These are phyloP conservation scores for Anaspis maculata DNA, from an alignment of 2,888 invertebrate species.

Conservation along the genomic window DNA sequence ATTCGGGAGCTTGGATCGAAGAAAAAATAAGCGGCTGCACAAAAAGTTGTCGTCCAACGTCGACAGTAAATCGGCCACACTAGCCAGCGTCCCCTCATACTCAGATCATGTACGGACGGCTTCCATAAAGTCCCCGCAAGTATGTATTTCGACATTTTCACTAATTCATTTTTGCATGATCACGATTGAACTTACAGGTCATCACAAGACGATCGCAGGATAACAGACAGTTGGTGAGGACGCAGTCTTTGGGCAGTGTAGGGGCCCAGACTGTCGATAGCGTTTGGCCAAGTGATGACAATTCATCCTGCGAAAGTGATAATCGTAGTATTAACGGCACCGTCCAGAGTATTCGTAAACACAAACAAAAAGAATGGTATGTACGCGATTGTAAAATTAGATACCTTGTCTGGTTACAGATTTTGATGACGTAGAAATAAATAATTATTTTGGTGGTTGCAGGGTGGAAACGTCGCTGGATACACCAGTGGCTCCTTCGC, in stretches of 20 bases:
- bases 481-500: conserved; percentile 29
- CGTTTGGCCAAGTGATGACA: conserved; percentile 40
- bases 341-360: conserved; percentile 30
- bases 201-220: conserved; percentile 33
- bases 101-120: conserved; percentile 30
- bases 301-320: conserved; percentile 41
- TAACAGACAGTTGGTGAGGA: conserved; percentile 44
- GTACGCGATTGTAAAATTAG: conserved; percentile 2
- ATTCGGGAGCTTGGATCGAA: conserved; percentile 54
- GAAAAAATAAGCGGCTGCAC: conserved; percentile 43
- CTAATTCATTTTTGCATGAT: background rate
- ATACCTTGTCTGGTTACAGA: too few relatives aligned
- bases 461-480: conserved; percentile 42
- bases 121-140: conserved; percentile 31
- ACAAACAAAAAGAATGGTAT: conserved; percentile 42
- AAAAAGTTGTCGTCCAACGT: conserved; percentile 36
- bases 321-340: conserved; percentile 33
- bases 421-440: conserved; percentile 10
- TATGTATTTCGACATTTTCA: conserved; percentile 10
- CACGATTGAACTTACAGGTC: conserved; percentile 18
- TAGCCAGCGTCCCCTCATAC: conserved; percentile 30
- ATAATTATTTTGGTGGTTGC: conserved; percentile 9
- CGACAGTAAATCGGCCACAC: conserved; percentile 35
- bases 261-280: conserved; percentile 41
- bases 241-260: conserved; percentile 53